Conservation (phyloP, 2,888 invertebrate species). For the Dasypolia templi region DNA sequence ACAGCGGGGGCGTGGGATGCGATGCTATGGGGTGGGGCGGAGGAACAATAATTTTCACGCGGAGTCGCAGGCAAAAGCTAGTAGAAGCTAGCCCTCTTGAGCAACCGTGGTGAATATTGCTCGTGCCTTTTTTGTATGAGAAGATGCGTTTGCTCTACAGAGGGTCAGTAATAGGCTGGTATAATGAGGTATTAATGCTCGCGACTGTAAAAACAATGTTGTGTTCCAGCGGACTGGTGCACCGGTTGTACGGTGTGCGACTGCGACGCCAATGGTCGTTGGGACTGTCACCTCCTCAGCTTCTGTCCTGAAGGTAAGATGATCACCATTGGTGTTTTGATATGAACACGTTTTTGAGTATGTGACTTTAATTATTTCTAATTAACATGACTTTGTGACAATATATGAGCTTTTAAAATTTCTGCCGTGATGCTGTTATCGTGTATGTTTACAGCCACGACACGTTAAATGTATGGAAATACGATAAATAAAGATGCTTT, state of each 20-base stretch:
- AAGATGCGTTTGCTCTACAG: background rate
- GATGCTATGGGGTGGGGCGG: no score
- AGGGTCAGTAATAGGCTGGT: background rate
- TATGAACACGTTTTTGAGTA: background rate
- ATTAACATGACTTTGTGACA: background rate
- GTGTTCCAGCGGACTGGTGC: constrained; percentile 83
- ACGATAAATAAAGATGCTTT: background rate
- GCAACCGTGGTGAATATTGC: no score
- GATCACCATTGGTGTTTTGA: background rate
- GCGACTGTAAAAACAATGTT: background rate
- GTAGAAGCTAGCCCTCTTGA: no score
- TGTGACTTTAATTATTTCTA: background rate
- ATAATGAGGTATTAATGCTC: background rate
- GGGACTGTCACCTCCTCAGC: constrained; percentile 84
- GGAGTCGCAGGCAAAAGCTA: no score
- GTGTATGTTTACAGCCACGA: background rate
- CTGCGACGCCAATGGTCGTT: constrained; percentile 80
- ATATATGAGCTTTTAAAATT: no score
- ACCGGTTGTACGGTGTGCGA: constrained; percentile 85
- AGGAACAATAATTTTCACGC: no score
- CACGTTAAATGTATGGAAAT: background rate
- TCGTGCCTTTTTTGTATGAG: background rate
- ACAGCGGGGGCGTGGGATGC: no score
- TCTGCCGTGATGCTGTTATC: background rate
- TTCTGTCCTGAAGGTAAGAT: constrained; percentile 82